Evolutionary conservation across 2,797 vertebrate species (phyloP).

Genomic region (Sebastes melanostomus): DNA sequence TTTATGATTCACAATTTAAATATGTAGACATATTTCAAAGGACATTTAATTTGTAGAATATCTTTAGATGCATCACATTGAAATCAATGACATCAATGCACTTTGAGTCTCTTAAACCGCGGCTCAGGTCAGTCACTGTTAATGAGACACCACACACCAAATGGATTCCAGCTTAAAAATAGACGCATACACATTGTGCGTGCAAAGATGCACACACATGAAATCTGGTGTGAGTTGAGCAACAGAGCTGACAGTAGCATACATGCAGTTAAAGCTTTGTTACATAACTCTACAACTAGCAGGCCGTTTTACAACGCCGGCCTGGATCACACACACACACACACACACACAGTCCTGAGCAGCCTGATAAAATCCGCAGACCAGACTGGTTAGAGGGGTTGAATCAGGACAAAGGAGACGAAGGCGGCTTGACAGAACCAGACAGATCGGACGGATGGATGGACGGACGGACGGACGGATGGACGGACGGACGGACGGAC

Average conservation of each 20-base stretch:
- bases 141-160: constrained; percentile 20
- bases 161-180: constrained; percentile 43
- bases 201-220: constrained; percentile 6
- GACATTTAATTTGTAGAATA: neutral
- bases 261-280: constrained; percentile 60
- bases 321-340: constrained; percentile 25
- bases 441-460: constrained; percentile 8
- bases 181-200: constrained; percentile 8
- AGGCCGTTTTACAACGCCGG: constrained; percentile 27
- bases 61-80: neutral
- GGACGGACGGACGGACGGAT: constrained; percentile 6
- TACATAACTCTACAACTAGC: constrained; percentile 68
- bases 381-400: constrained; percentile 40
- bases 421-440: constrained; percentile 25
- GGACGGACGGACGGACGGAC: accelerated
- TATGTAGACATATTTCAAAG: neutral
- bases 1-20: neutral
- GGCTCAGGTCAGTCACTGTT: constrained; percentile 14
- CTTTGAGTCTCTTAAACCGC: constrained; percentile 6
- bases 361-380: constrained; percentile 28
- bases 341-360: neutral
- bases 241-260: constrained; percentile 50
- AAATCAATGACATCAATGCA: constrained; percentile 18
- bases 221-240: constrained; percentile 13
- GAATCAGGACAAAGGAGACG: constrained; percentile 40